phyloP scores from a whole-genome alignment of 1,140 invertebrate species.

The Dinoponera quadriceps region DNA sequence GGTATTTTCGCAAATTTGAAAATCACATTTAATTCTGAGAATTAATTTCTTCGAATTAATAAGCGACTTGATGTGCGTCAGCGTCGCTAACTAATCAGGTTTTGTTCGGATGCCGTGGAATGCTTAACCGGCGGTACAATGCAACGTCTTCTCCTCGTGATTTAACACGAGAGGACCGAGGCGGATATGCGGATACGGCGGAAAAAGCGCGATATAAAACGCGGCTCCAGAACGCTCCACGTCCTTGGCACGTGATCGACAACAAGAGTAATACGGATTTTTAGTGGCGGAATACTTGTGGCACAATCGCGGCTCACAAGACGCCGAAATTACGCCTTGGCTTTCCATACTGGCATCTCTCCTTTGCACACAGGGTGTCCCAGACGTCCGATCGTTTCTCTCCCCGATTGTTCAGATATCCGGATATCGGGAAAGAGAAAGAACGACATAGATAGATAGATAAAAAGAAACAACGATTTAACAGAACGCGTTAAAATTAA shows the following conservation, averaged over 20 bases:
- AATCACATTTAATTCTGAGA: not conserved
- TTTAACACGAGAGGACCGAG: conserved; percentile 25
- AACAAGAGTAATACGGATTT: conserved; percentile 63
- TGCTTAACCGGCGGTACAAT: conserved; percentile 1
- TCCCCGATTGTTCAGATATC: not conserved
- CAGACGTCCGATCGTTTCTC: not conserved
- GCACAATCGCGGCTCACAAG: conserved; percentile 39
- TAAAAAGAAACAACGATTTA: too few species aligned
- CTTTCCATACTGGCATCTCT: conserved; percentile 47
- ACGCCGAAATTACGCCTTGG: conserved; percentile 40
- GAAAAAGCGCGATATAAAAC: conserved; percentile 58
- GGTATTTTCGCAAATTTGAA: not conserved
- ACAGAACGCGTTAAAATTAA: too few species aligned
- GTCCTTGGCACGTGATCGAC: conserved; percentile 69
- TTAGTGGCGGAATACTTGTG: conserved; percentile 49
- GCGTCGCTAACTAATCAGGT: not conserved
- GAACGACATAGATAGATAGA: not conserved
- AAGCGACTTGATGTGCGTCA: not conserved
- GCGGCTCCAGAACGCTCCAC: conserved; percentile 43
- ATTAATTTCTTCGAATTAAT: too few species aligned
- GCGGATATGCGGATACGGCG: conserved; percentile 43
- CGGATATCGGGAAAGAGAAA: not conserved
- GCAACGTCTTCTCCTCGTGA: not conserved
- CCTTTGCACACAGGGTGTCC: conserved; percentile 15
- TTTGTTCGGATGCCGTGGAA: not conserved